Percentiles rank a stretch among this genome's conserved stretches.
These are phyloP conservation scores for Temnothorax rugatulus DNA, from an alignment of 2,888 invertebrate species.

Conservation along the genomic window DNA sequence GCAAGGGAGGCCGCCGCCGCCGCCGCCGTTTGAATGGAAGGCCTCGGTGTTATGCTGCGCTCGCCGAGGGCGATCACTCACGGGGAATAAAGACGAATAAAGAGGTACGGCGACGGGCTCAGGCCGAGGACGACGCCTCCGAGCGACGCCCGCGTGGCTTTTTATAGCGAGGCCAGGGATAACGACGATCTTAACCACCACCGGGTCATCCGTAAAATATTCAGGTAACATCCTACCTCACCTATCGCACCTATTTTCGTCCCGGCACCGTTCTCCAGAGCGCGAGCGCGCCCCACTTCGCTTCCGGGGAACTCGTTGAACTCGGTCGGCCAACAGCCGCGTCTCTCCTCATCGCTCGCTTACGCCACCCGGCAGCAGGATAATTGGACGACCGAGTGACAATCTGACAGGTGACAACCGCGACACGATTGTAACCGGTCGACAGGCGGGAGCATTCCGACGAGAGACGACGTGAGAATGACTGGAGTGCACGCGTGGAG, in stretches of 20 bases:
- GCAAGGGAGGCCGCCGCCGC: slow-evolving; percentile 21
- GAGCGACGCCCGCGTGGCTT: slow-evolving; percentile 58
- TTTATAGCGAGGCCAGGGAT: slow-evolving; percentile 69
- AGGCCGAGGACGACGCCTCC: slow-evolving; percentile 37
- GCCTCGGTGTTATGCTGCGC: background rate
- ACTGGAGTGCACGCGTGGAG: slow-evolving; percentile 17
- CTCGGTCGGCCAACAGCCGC: slow-evolving; percentile 42
- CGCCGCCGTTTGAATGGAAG: slow-evolving; percentile 25
- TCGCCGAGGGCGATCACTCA: slow-evolving; percentile 22
- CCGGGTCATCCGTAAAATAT: slow-evolving; percentile 70
- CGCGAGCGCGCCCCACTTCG: slow-evolving; percentile 56
- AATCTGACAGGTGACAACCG: slow-evolving; percentile 69
- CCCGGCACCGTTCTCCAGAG: slow-evolving; percentile 56
- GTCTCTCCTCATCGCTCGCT: slow-evolving; percentile 5
- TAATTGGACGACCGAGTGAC: slow-evolving; percentile 75
- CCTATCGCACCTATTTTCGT: slow-evolving; percentile 72
- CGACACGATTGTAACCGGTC: slow-evolving; percentile 53
- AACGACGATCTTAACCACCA: slow-evolving; percentile 61
- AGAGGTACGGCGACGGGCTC: slow-evolving; percentile 21
- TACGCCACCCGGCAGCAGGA: slow-evolving; percentile 41
- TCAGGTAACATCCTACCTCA: slow-evolving; percentile 68
- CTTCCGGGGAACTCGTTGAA: slow-evolving; percentile 69
- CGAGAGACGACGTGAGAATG: slow-evolving; percentile 37
- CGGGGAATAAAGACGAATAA: slow-evolving; percentile 30
- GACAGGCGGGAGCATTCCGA: slow-evolving; percentile 45